Evolutionary conservation across 2,888 invertebrate species (phyloP).

Genomic region (Pandemis corylana): DNA sequence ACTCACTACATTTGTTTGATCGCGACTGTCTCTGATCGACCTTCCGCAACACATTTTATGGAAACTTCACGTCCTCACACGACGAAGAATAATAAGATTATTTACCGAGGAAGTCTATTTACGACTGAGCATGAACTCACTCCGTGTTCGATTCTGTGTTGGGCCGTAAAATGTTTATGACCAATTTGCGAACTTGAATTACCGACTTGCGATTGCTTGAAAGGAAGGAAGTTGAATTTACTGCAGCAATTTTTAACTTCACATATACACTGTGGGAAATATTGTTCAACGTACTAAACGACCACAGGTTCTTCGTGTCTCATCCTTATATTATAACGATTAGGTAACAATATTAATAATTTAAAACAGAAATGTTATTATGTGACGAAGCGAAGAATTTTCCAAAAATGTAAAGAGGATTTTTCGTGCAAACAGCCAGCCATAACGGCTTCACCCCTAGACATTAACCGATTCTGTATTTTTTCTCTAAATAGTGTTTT

Average conservation of each 20-base stretch:
- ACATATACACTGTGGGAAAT: not conserved
- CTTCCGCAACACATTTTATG: slow-evolving; percentile 65
- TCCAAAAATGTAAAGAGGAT: too few species aligned
- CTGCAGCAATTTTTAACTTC: not conserved
- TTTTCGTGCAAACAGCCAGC: too few species aligned
- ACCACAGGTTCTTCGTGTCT: not conserved
- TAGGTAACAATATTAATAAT: slow-evolving; percentile 4
- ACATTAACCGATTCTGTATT: too few species aligned
- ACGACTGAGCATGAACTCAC: slow-evolving; percentile 46
- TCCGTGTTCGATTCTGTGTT: slow-evolving; percentile 41
- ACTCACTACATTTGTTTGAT: slow-evolving; percentile 71
- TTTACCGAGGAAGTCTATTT: slow-evolving; percentile 46
- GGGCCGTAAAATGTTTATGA: slow-evolving; percentile 53
- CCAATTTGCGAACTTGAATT: slow-evolving; percentile 43
- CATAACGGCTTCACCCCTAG: too few species aligned
- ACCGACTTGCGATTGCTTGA: slow-evolving; percentile 42
- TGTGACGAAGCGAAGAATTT: too few species aligned
- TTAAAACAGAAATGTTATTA: not conserved
- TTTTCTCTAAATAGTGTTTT: too few species aligned
- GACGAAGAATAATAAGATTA: slow-evolving; percentile 48
- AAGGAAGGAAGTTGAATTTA: slow-evolving; percentile 47
- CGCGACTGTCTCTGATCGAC: slow-evolving; percentile 65
- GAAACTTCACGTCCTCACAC: slow-evolving; percentile 52
- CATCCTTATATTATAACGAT: not conserved
- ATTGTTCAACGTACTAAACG: not conserved